These are phyloP conservation scores for Phoenicopterus ruber DNA, from an alignment of 2,113 vertebrate genomes.

Conservation along the genomic window DNA sequence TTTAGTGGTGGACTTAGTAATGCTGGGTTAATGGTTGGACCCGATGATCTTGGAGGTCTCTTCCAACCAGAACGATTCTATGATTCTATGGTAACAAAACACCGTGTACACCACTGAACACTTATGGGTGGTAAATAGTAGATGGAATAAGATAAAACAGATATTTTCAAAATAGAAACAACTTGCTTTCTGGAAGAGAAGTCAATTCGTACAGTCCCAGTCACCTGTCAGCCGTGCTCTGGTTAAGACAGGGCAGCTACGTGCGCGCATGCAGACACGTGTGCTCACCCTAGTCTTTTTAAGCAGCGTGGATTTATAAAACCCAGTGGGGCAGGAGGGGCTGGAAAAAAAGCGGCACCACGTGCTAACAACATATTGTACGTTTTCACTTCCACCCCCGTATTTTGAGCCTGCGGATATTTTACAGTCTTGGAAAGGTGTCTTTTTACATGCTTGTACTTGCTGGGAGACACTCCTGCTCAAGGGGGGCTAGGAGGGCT, in stretches of 20 bases:
- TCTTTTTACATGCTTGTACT: neutral
- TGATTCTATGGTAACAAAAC: neutral
- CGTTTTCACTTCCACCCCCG: slow-evolving; percentile 44
- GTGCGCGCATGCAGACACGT: neutral
- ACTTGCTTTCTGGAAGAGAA: neutral
- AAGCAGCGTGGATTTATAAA: neutral
- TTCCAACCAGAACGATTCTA: too few relatives aligned
- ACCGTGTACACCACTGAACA: neutral
- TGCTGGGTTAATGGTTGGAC: too few relatives aligned
- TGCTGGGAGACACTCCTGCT: neutral
- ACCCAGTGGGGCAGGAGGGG: neutral
- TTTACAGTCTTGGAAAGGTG: neutral
- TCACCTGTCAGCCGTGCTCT: neutral
- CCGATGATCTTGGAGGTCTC: too few relatives aligned
- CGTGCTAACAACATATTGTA: slow-evolving; percentile 28
- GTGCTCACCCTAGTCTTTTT: neutral
- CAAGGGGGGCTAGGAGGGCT: neutral
- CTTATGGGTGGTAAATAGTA: neutral
- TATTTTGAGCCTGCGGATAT: neutral
- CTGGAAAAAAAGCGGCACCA: neutral
- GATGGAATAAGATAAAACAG: neutral
- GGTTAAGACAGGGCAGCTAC: neutral
- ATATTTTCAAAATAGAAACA: neutral
- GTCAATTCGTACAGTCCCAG: neutral
- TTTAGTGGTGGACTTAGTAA: too few relatives aligned